Conservation (phyloP, 2,113 vertebrate genomes). For the Labeo catla region DNA sequence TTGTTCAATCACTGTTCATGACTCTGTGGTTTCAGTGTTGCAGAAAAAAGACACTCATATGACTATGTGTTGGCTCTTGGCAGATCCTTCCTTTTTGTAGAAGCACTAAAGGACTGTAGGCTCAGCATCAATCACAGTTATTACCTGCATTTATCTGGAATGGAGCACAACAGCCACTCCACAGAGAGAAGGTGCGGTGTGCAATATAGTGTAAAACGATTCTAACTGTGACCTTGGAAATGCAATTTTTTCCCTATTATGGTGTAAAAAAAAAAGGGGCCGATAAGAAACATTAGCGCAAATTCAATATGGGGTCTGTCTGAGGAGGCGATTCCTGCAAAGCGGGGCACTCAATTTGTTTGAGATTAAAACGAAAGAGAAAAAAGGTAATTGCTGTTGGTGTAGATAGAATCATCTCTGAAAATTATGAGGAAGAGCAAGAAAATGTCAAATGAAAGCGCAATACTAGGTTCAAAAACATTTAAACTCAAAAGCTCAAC, state of each 20-base stretch:
- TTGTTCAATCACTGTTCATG: not conserved
- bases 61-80: not conserved
- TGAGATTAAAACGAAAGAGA: conserved; percentile 4
- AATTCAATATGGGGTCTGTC: conserved; percentile 40
- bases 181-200: not conserved
- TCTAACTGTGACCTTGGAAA: conserved; percentile 40
- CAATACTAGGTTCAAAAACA: conserved; percentile 1
- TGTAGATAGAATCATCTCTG: not conserved
- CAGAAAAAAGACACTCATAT: not conserved
- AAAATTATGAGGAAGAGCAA: not conserved
- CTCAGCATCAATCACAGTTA: conserved; percentile 23
- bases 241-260: conserved; percentile 26
- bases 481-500: not conserved
- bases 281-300: conserved; percentile 28
- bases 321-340: conserved; percentile 14
- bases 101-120: conserved; percentile 7
- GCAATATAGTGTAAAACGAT: conserved; percentile 35
- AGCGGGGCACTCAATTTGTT: not conserved
- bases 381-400: conserved; percentile 22
- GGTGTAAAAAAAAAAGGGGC: not conserved
- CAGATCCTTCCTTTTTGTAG: conserved; percentile 8
- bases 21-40: not conserved
- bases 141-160: conserved; percentile 41
- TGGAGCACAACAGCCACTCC: conserved; percentile 15
- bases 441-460: not conserved